Evolutionary conservation across 2,113 vertebrate genomes (phyloP).

Genomic region (Ursus arctos): DNA sequence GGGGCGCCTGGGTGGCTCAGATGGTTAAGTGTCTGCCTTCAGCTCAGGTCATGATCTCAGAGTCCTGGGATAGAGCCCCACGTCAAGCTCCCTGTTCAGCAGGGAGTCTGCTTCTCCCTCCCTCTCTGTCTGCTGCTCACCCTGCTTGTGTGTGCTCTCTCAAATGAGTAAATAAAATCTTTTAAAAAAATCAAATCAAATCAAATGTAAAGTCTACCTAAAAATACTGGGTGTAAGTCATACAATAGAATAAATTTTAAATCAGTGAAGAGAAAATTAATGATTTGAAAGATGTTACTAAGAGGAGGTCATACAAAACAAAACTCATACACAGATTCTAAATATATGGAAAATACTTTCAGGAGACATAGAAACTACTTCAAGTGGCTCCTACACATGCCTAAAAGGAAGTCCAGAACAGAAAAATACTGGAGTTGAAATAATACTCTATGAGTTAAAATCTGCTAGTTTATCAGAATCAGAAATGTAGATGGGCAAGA

Average conservation of each 20-base stretch:
- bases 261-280: neutral
- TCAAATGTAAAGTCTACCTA: neutral
- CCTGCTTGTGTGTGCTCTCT: too few relatives aligned
- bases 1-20: too few relatives aligned
- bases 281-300: neutral
- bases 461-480: neutral
- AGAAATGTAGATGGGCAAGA: neutral
- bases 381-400: neutral
- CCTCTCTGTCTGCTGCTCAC: too few relatives aligned
- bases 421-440: neutral
- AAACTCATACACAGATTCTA: neutral
- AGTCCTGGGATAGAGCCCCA: too few relatives aligned
- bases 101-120: too few relatives aligned
- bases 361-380: neutral
- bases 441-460: neutral
- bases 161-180: too few relatives aligned
- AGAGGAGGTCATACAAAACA: neutral
- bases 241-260: neutral
- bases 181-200: too few relatives aligned
- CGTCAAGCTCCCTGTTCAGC: too few relatives aligned
- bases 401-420: neutral
- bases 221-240: neutral
- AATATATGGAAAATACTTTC: neutral
- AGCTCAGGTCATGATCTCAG: too few relatives aligned
- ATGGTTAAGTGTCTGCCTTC: too few relatives aligned